Evolutionary conservation across 2,888 invertebrate species (phyloP).

Genomic region (Agrenia bidenticulata): DNA sequence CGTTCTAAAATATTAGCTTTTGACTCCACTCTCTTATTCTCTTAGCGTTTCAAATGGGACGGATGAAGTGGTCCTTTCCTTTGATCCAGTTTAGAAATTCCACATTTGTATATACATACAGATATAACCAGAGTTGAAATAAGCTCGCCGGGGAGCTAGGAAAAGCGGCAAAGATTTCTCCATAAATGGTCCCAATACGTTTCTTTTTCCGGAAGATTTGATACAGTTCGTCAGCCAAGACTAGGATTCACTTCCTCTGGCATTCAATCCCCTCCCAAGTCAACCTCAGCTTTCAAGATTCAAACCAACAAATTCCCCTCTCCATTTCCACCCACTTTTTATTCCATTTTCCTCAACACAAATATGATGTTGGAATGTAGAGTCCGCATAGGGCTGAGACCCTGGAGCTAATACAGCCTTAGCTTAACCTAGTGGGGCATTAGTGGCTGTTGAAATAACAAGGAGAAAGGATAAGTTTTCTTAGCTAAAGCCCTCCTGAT

Average conservation of each 20-base stretch:
- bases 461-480: slow-evolving; percentile 3
- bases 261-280: slow-evolving; percentile 12
- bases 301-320: background rate
- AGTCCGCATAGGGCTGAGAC: too few species aligned
- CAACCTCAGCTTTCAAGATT: background rate
- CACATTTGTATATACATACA: background rate
- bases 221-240: slow-evolving; percentile 38
- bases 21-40: background rate
- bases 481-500: slow-evolving; percentile 16
- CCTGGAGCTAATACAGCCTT: too few species aligned
- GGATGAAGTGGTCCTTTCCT: too few species aligned
- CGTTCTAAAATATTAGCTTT: background rate
- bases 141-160: too few species aligned
- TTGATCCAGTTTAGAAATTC: slow-evolving; percentile 1
- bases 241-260: slow-evolving; percentile 1
- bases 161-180: slow-evolving; percentile 10
- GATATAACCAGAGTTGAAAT: too few species aligned
- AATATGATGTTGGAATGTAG: slow-evolving; percentile 9
- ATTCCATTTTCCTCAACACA: background rate
- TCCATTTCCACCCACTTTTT: slow-evolving; percentile 5
- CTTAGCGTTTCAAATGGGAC: too few species aligned
- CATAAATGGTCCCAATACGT: slow-evolving; percentile 41
- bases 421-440: background rate
- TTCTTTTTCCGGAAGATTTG: slow-evolving; percentile 45
- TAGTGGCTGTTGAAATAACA: slow-evolving; percentile 18